Evolutionary conservation across 2,888 invertebrate genomes (phyloP), one percentile per base, ranked within the genome.

Genomic region (Bellardia bayeri): DNA sequence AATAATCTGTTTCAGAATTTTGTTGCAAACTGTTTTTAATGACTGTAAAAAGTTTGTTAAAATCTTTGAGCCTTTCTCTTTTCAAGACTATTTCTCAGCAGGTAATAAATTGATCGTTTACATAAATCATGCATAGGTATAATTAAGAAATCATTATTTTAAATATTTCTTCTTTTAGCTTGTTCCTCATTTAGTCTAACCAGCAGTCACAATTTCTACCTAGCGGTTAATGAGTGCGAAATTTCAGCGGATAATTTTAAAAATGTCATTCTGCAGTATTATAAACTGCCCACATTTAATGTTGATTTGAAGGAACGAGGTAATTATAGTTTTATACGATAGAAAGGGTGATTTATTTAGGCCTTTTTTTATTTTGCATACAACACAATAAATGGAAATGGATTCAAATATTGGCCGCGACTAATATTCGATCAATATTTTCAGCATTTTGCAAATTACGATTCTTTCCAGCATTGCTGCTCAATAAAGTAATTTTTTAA

Each of bases 151-250:
- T 5, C n/a, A 45, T 13, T 42, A 45, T 45, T 30, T 61, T 49
- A 37, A 54, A 56, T 16, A n/a, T 9, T 3, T 68, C 33, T 64
- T 37, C n/a, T 66, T 71, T 56, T 14, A 85, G 85, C 69, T 9
- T 85, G 80, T 14, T 30, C 37, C 9, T 11, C n/a, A 8, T 85
- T 80, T n/a, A 56, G 61, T 45, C 69, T 75, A 13, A 2, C 16
- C 0, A 54, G 49, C 16, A 14, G 9, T 6, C 13, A 37, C 2
- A 54, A 85, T 37, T 9, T 74, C 13, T 85, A 49, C 64, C n/a
- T 71, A 23, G 42, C 80, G 0, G 69, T 85, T 3, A 85, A 85
- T 63, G 75, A 75, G 54, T 85, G 85, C n/a, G 85, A 85, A 63
- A 85, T 85, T 23, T 61, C 45, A 5, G 69, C 69, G 51, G 42